phyloP scores from a whole-genome alignment of 2,113 vertebrate species.

The Corythaixoides concolor region DNA sequence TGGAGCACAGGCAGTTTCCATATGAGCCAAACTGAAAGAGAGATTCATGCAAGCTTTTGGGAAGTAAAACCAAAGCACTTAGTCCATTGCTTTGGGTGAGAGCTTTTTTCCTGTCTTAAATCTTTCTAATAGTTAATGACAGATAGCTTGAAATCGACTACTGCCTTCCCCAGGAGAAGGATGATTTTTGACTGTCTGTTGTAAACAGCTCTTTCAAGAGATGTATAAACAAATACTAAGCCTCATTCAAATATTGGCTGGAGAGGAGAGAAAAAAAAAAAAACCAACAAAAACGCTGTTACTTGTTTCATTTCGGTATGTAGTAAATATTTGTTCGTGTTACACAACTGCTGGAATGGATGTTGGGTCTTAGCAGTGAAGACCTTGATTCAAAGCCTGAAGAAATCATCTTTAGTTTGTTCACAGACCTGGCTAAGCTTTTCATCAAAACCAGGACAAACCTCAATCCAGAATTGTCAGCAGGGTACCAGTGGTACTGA shows the following conservation, averaged over 20 bases:
- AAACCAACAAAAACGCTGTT: fast-evolving
- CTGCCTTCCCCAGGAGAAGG: background rate
- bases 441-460: background rate
- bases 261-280: background rate
- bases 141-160: background rate
- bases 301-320: background rate
- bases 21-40: background rate
- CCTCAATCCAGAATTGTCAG: background rate
- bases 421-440: background rate
- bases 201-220: background rate
- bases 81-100: background rate
- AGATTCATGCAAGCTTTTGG: background rate
- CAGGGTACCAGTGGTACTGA: background rate
- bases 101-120: background rate
- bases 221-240: background rate
- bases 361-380: background rate
- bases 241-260: background rate
- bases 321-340: background rate
- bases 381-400: background rate
- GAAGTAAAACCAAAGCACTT: background rate
- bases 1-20: background rate
- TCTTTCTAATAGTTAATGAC: background rate
- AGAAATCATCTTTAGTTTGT: background rate
- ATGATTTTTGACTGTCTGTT: background rate
- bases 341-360: background rate